Evolutionary conservation across 1,140 invertebrate genomes (phyloP).

Genomic region (Penaeus indicus): DNA sequence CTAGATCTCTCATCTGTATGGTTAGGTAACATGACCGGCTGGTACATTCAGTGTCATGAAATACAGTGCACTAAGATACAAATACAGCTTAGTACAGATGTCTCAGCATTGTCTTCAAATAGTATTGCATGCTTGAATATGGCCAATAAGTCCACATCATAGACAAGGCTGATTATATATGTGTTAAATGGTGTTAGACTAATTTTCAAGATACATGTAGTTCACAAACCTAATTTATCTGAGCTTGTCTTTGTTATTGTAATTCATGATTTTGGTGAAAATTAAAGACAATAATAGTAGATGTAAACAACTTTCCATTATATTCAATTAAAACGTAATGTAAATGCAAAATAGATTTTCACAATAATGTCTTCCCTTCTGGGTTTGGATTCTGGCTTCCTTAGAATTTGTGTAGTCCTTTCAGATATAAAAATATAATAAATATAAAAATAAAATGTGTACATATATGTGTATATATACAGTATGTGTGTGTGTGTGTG

Average conservation of each 20-base stretch:
- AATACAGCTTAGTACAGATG: background rate
- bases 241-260: too few relatives aligned
- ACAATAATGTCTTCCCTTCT: too few relatives aligned
- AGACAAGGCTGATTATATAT: background rate
- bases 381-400: too few relatives aligned
- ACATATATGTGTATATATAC: constrained; percentile 17
- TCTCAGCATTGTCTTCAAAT: background rate
- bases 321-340: too few relatives aligned
- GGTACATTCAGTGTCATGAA: constrained; percentile 6
- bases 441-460: constrained; percentile 1
- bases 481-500: constrained; percentile 27
- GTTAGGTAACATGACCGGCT: too few relatives aligned
- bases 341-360: too few relatives aligned
- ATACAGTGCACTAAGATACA: background rate
- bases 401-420: background rate
- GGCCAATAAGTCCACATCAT: background rate
- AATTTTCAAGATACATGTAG: background rate
- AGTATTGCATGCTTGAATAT: constrained; percentile 31
- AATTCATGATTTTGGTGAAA: too few relatives aligned
- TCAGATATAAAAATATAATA: constrained; percentile 1
- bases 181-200: constrained; percentile 8
- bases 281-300: too few relatives aligned
- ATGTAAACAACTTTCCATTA: too few relatives aligned
- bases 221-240: too few relatives aligned
- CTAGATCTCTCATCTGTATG: too few relatives aligned